Percentiles rank a stretch among this genome's conserved stretches.
Evolutionary conservation across 1,140 invertebrate species (phyloP).

Genomic region (Araneus ventricosus): DNA sequence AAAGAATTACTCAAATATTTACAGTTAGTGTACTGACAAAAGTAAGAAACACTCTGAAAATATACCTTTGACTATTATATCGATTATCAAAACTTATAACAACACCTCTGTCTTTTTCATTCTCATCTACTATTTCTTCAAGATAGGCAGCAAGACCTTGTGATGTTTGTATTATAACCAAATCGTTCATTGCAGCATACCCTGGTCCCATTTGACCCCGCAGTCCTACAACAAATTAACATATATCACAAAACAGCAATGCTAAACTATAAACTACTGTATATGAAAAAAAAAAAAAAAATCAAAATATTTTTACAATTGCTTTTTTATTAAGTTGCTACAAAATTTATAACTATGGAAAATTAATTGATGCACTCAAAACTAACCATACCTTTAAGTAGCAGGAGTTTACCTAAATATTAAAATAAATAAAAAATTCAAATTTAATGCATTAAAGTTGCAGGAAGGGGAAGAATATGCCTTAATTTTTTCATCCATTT

Average conservation of each 20-base stretch:
- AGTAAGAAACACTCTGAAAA: too few relatives aligned
- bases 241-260: slow-evolving; percentile 9
- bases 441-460: too few relatives aligned
- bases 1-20: too few relatives aligned
- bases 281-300: background rate
- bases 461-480: too few relatives aligned
- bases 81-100: slow-evolving; percentile 97
- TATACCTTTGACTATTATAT: slow-evolving; percentile 92
- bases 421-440: too few relatives aligned
- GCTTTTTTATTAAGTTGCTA: background rate
- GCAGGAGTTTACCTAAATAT: too few relatives aligned
- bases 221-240: slow-evolving; percentile 82
- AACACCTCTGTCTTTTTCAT: slow-evolving; percentile 85
- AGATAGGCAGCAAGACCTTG: slow-evolving; percentile 94
- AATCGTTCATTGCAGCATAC: slow-evolving; percentile 96
- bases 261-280: background rate
- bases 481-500: too few relatives aligned
- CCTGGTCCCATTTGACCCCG: slow-evolving; percentile 95
- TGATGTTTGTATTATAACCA: slow-evolving; percentile 97
- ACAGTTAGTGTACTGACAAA: too few relatives aligned
- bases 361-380: too few relatives aligned
- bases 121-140: slow-evolving; percentile 80
- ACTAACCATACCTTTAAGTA: too few relatives aligned
- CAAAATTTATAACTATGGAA: too few relatives aligned
- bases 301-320: background rate